Evolutionary conservation across 1,140 invertebrate genomes (phyloP), one percentile per base, ranked within the genome.

Genomic region (Aphelenchoides fujianensis): DNA sequence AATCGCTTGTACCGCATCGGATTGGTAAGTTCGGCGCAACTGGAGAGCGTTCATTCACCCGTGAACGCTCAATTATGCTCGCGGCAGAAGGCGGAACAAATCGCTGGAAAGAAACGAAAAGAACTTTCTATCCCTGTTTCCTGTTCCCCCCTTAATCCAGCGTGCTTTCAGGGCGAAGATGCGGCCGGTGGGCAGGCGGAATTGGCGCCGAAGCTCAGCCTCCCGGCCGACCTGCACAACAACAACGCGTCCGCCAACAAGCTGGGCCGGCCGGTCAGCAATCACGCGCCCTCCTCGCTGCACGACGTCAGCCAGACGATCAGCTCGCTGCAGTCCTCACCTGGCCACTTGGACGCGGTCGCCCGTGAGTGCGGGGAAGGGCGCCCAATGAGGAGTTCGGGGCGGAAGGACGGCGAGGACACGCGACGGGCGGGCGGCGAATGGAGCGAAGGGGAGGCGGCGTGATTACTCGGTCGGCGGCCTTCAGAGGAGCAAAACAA

Each of bases 101-200:
- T n/a, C n/a, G n/a, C n/a, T n/a, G n/a, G n/a, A n/a, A n/a, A n/a
- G n/a, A n/a, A n/a, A 61, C n/a, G n/a, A n/a, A 19, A 2, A 61
- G 16, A 66, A 66, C n/a, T 41, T 63, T 34, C 28, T 37, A 66
- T 19, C 31, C 23, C 7, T 36, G 1, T n/a, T 2, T 61, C 36
- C n/a, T 61, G 31, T n/a, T 35, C 63, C 23, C 34, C 3, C n/a
- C 3, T 66, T 16, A 66, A 34, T 66, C 1, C 28, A 1, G n/a
- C 36, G 16, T 1, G 37, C 28, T 66, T 66, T 66, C 12, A 66
- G 63, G 63, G 63, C 63, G 63, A 66, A 2, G 63, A 66, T 35
- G 37, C 63, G 36, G 36, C 27, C 2, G n/a, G 16, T n/a, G 19
- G 16, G 16, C 32, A 66, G 53, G 31, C 12, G 2, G 63, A 66